A percentile compares a stretch with the other conserved stretches of the same genome.
These are phyloP conservation scores for Meda fulgida DNA, from an alignment of 2,797 vertebrate genomes.

Conservation along the genomic window DNA sequence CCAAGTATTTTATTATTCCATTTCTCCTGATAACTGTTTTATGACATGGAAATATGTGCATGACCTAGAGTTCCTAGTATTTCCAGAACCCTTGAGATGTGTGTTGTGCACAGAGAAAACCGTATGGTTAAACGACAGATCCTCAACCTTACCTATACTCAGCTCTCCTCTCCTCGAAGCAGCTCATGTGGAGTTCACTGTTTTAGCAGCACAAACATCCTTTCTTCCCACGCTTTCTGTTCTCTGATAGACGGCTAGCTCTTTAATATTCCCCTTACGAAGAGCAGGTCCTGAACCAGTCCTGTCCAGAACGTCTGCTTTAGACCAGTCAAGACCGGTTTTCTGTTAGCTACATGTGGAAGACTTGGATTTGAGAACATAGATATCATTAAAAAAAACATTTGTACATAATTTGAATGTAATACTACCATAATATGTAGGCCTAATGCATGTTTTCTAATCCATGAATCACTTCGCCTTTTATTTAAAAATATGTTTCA, in stretches of 20 bases:
- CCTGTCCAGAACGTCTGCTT: background rate
- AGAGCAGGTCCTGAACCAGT: too few relatives aligned
- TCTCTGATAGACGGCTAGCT: too few relatives aligned
- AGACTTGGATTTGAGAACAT: background rate
- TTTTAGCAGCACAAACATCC: background rate
- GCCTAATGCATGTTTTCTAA: background rate
- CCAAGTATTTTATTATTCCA: background rate
- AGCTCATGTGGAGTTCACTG: background rate
- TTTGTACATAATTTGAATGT: background rate
- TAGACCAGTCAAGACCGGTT: too few relatives aligned
- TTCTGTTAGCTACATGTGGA: background rate
- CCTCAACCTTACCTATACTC: background rate
- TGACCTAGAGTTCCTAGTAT: background rate
- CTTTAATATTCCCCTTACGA: too few relatives aligned
- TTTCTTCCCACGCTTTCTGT: too few relatives aligned
- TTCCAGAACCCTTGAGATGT: background rate
- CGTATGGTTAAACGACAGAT: background rate
- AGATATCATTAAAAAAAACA: background rate
- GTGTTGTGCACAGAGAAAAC: background rate
- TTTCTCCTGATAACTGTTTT: background rate
- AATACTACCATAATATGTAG: too few relatives aligned
- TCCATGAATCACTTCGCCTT: background rate
- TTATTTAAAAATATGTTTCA: background rate
- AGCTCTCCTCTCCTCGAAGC: background rate
- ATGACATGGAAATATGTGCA: background rate